Base-by-base conservation (phyloP, 2,113 vertebrate species). In the Oreochromis niloticus region DNA sequence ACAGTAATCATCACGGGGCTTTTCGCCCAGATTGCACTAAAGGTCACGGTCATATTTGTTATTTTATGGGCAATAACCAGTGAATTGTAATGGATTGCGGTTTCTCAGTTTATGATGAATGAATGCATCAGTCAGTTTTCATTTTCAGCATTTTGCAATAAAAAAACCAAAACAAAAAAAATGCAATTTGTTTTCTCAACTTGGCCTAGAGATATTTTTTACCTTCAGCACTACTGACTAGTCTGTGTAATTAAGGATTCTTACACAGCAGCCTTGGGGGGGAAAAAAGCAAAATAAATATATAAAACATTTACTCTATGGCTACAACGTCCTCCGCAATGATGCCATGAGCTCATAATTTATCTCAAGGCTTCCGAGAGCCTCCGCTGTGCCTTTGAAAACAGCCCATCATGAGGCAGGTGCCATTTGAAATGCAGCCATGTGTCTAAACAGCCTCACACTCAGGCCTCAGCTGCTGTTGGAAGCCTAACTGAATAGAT, bases 401-500 rank as follows among this genome's bases (percentile, higher is more conserved):
- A 79, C 41, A 78, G 36, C 46, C 57, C 17, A 30, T 43, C 41
- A 30, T 30, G 7, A 55, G 36, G 16, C 56, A 87, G 54, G 75
- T 43, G 13, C 46, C 24, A 79, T 43, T 71, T 83, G 39, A 34
- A 63, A 75, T 30, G 66, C 59, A 16, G 83, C 66, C 71, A 9
- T 80, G 87, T 80, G 83, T 75, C 68, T 54, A 56, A 52, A 80
- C 84, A 46, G 68, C 66, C n/a, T 80, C 68, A 90, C 66, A 36
- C 41, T 3, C 50, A 52, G 63, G 80, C 55, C 83, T 63, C 89
- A 75, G 89, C 87, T 91, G 92, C 80, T 86, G 90, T 41, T 81
- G 43, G 79, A 81, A 79, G 19, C 27, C 82, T 79, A 85, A 80
- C 63, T 83, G 80, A 87, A 80, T 81, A 80, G 75, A 63, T 82